Evolutionary conservation across 1,140 invertebrate genomes (phyloP), one percentile per base, ranked within the genome.

Genomic region (Tigriopus japonicus): DNA sequence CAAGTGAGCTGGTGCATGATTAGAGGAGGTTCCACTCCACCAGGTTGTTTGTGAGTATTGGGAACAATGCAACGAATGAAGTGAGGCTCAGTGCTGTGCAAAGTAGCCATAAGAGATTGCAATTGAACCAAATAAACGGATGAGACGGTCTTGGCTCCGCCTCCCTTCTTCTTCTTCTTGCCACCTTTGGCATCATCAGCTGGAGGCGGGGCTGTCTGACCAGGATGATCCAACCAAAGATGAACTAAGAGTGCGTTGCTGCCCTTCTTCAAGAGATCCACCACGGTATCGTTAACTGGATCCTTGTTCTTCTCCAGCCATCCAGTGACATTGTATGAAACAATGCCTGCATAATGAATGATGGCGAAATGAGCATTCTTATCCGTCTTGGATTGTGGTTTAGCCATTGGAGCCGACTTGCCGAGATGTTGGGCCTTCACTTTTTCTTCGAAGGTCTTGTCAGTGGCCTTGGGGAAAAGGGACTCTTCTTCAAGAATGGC

Each of bases 231-330:
- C 73, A 85, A 82, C 70, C 93, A 94, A 80, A 94, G 92, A 72
- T 91, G 87, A 23, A 82, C 66, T 70, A 94, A 71, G 68, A 93
- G 75, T 69, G 84, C 84, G 80, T 93, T 94, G 66, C 69, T 69
- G 63, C 87, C 86, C 77, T 94, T 90, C 79, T 96, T 96, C 81
- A 87, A 90, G 71, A 93, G 86, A 69, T 95, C 90, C 67, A 97
- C 91, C 63, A 96, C 92, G 64, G 89, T 93, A 80, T 97, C 93
- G 81, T 97, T 98, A 72, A 98, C 78, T 67, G 94, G 94, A 78
- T 98, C 93, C 82, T 98, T 98, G 82, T 98, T 98, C 87, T 97
- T 98, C 75, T 98, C 93, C 71, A 98, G 80, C 93, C 93, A 98
- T 68, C 90, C 89, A 68, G 86, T 87, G 74, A 96, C 88, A 77